Base-by-base conservation (phyloP, 1,140 invertebrate species). In the Dreissena polymorpha region DNA sequence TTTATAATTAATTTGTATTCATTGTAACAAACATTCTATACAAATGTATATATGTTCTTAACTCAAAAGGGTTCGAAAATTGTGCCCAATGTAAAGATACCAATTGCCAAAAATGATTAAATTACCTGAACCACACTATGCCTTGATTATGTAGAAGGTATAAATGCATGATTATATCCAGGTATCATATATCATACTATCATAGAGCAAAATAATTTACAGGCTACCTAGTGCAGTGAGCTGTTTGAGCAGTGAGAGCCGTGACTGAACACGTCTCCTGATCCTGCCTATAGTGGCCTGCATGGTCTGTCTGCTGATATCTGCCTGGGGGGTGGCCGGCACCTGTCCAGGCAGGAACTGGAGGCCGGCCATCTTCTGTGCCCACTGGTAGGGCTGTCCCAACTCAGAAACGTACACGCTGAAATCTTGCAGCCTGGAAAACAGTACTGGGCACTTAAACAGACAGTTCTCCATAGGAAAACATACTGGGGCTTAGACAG, bases 311-410 rank as follows among this genome's bases (percentile, higher is more conserved):
- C 89, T 84, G 77, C 91, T 92, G 23, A 91, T 68, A 23, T 79
- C 70, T 29, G 80, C 87, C 65, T 85, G 85, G 21, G 87, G 86
- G 10, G 77, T 78, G 3, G 70, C 23, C 25, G 86, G 72, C 25
- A 95, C 25, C 64, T 88, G 83, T 12, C 80, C 77, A 27, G 83
- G 83, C 21, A 96, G 93, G 88, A 97, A 98, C 91, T 97, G 95
- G 71, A 98, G 92, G 1, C 97, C 97, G 89, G 96, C 96, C 92
- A 98, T 95, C 92, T 95, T 95, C 93, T 99, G 98, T 0, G 96
- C 96, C 98, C 98, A 99, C 85, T 95, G 94, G 88, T 97, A 99
- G 0, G 97, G 97, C 86, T 95, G 95, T 0, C 97, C 97, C 71
- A 96, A 91, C n/a, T 92, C 87, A 39, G 77, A 39, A 27, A 94